These are phyloP conservation scores for Sinohyriopsis cumingii DNA, from an alignment of 2,888 invertebrate genomes.

Conservation along the genomic window DNA sequence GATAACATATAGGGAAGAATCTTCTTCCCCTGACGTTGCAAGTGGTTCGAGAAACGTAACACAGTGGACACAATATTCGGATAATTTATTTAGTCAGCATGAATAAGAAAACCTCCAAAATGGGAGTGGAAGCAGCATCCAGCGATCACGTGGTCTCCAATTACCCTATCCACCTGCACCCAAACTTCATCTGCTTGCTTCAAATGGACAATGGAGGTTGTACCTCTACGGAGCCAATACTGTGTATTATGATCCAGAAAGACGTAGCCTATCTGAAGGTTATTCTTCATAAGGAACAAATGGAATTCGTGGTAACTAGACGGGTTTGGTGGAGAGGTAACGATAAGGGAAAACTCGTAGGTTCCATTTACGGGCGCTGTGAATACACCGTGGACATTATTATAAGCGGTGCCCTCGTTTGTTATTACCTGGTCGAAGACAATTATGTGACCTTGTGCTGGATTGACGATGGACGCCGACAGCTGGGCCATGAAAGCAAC, in stretches of 20 bases:
- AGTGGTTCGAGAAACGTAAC: no score
- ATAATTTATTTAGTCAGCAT: background rate
- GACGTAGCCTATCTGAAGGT: background rate
- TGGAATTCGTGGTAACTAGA: background rate
- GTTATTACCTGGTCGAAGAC: no score
- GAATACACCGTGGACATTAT: no score
- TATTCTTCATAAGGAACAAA: constrained; percentile 6
- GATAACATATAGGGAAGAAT: no score
- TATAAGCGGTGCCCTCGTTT: no score
- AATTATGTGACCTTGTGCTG: no score
- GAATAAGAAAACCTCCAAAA: constrained; percentile 10
- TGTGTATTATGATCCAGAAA: constrained; percentile 2
- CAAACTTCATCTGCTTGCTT: constrained; percentile 4
- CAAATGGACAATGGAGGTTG: constrained; percentile 3
- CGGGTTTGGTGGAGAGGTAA: no score
- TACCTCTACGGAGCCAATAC: constrained; percentile 6
- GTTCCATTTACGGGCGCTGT: no score
- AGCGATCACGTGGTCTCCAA: background rate
- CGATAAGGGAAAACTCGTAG: no score
- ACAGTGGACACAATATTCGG: background rate
- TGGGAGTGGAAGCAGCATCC: constrained; percentile 11
- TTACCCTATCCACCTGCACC: background rate
- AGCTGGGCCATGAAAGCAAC: no score
- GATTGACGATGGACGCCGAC: no score
- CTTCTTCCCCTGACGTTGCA: no score